Percentiles rank a stretch among this genome's conserved stretches.
These are phyloP conservation scores for Sinotaia quadrata DNA, from an alignment of 2,888 invertebrate species.

Conservation along the genomic window DNA sequence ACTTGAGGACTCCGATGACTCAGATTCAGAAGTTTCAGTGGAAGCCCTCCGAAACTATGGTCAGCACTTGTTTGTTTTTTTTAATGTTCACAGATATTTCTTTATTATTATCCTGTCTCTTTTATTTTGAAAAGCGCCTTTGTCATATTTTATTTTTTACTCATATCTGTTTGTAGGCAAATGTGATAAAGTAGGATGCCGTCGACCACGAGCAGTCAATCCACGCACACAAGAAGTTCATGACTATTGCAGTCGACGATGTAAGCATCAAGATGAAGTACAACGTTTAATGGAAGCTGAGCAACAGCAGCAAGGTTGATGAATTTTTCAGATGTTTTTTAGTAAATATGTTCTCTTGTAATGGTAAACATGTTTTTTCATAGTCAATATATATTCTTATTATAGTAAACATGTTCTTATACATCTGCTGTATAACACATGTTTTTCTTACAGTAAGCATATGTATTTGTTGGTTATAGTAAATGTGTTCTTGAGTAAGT, in stretches of 20 bases:
- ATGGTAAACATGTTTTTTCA: no score
- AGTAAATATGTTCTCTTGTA: no score
- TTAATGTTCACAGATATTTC: background rate
- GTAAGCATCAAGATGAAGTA: constrained; percentile 58
- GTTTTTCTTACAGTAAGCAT: no score
- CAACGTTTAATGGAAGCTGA: constrained; percentile 40
- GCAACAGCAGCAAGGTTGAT: constrained; percentile 9
- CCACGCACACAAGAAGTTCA: constrained; percentile 75
- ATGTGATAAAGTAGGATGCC: constrained; percentile 73
- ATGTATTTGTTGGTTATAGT: no score
- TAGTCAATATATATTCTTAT: no score
- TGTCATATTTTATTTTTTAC: background rate
- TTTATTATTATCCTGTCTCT: background rate
- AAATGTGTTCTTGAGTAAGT: no score
- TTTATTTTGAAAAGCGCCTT: background rate
- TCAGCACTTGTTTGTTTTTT: constrained; percentile 1
- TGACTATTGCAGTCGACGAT: constrained; percentile 76
- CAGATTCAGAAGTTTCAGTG: constrained; percentile 45
- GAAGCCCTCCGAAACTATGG: constrained; percentile 33
- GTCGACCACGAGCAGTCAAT: constrained; percentile 73
- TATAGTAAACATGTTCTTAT: no score
- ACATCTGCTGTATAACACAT: no score
- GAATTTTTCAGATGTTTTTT: no score
- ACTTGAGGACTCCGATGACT: constrained; percentile 74
- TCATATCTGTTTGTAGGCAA: constrained; percentile 40